A percentile compares a stretch with the other conserved stretches of the same genome.
phyloP scores from a whole-genome alignment of 2,888 invertebrate genomes.

The Tetranychus piercei region DNA sequence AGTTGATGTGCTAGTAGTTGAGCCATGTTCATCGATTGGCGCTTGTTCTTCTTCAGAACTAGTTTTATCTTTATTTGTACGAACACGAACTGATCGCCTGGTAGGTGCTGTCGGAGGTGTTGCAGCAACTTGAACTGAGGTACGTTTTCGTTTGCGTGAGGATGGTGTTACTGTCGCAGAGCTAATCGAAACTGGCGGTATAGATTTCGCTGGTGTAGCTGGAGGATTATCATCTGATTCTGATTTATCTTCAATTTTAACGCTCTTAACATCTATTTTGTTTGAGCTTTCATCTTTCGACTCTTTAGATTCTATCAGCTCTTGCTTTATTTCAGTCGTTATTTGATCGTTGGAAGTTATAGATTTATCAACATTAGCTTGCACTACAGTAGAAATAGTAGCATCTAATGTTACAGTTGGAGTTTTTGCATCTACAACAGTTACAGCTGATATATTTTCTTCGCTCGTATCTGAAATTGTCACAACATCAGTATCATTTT shows the following conservation, averaged over 20 bases:
- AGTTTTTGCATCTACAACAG: not conserved
- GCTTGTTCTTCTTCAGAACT: not conserved
- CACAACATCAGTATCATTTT: not conserved
- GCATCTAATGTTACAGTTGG: not conserved
- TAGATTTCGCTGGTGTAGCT: not conserved
- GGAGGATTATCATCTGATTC: not conserved
- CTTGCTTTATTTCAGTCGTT: constrained; percentile 1
- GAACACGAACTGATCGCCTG: constrained; percentile 9
- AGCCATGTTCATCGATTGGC: not conserved
- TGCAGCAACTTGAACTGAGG: not conserved
- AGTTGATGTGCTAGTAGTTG: not conserved
- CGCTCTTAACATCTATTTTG: not conserved
- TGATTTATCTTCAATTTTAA: not conserved
- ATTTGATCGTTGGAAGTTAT: not conserved
- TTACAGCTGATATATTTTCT: not conserved
- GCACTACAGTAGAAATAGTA: not conserved
- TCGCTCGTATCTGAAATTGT: not conserved
- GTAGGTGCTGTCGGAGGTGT: not conserved
- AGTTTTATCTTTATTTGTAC: not conserved
- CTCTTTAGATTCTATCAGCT: constrained; percentile 5
- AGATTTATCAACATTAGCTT: not conserved
- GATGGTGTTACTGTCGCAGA: not conserved
- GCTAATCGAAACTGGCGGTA: not conserved
- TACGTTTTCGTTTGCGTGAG: not conserved
- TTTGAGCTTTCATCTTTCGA: not conserved